Evolutionary conservation across 1,140 invertebrate species (phyloP).

Genomic region (Zelostemma sp.): DNA sequence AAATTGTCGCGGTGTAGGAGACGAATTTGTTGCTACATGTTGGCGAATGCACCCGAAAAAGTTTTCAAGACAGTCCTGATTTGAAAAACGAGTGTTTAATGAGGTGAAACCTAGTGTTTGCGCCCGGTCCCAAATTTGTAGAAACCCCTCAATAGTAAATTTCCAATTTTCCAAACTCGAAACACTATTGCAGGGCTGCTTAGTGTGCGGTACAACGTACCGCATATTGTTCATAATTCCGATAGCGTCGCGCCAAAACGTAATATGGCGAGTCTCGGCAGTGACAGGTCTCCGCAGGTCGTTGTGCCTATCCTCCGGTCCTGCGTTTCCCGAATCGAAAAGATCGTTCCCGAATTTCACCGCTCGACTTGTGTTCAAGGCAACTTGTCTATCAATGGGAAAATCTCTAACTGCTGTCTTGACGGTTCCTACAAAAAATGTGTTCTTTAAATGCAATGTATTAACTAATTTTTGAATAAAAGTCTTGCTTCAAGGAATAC

Average conservation of each 20-base stretch:
- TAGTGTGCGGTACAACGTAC: neutral
- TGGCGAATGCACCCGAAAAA: constrained; percentile 3
- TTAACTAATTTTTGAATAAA: too few relatives aligned
- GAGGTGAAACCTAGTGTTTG: constrained; percentile 2
- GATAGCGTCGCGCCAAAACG: constrained; percentile 11
- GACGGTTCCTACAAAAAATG: too few relatives aligned
- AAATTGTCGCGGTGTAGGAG: constrained; percentile 7
- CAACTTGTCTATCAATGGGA: too few relatives aligned
- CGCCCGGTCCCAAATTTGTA: constrained; percentile 5
- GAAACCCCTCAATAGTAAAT: constrained; percentile 10
- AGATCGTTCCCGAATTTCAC: too few relatives aligned
- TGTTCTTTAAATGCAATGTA: too few relatives aligned
- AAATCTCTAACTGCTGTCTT: too few relatives aligned
- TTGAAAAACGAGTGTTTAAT: constrained; percentile 1
- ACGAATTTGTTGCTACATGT: neutral
- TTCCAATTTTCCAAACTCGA: constrained; percentile 13
- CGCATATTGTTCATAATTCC: constrained; percentile 1
- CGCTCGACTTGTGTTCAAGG: too few relatives aligned
- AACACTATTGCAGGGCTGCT: neutral
- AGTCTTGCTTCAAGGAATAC: too few relatives aligned
- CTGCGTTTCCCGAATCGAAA: constrained; percentile 8
- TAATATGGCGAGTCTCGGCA: neutral
- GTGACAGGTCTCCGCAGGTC: neutral
- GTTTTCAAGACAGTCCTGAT: constrained; percentile 16
- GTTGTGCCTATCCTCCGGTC: neutral